Conservation (phyloP, 2,797 vertebrate species). For the Onychomys leucogaster region DNA sequence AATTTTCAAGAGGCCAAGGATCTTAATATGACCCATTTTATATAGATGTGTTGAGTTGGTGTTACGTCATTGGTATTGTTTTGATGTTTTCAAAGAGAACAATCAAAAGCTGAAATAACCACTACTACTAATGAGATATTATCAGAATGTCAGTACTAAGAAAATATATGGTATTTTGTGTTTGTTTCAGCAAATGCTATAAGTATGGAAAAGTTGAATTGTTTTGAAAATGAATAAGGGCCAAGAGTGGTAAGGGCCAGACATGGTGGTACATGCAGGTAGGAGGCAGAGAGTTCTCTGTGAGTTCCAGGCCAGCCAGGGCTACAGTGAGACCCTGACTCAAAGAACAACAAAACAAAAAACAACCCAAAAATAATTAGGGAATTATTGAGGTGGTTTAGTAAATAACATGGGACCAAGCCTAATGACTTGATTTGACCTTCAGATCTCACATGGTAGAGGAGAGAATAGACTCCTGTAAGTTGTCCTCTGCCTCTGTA, state of each 20-base stretch:
- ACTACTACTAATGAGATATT: not conserved
- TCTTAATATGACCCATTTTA: not conserved
- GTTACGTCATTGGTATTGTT: not conserved
- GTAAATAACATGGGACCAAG: not conserved
- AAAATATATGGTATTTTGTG: slow-evolving; percentile 22
- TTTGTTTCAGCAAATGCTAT: slow-evolving; percentile 25
- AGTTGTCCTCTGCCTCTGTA: not conserved
- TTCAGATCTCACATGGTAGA: not conserved
- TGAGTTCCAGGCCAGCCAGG: not conserved
- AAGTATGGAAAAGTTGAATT: not conserved
- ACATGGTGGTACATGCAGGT: not conserved
- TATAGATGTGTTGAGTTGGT: slow-evolving; percentile 17
- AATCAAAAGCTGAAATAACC: slow-evolving; percentile 4
- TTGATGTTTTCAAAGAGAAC: not conserved
- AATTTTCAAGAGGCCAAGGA: not conserved
- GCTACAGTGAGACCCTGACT: not conserved
- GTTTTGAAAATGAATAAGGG: not conserved
- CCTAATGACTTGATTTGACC: not conserved
- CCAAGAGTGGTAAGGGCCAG: not conserved
- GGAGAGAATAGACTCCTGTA: not conserved
- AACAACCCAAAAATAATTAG: not conserved
- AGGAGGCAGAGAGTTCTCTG: not conserved
- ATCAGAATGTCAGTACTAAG: not conserved
- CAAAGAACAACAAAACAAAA: not conserved
- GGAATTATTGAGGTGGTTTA: not conserved